Evolutionary conservation across 1,140 invertebrate genomes (phyloP).

Genomic region (Probaryconus sp.): DNA sequence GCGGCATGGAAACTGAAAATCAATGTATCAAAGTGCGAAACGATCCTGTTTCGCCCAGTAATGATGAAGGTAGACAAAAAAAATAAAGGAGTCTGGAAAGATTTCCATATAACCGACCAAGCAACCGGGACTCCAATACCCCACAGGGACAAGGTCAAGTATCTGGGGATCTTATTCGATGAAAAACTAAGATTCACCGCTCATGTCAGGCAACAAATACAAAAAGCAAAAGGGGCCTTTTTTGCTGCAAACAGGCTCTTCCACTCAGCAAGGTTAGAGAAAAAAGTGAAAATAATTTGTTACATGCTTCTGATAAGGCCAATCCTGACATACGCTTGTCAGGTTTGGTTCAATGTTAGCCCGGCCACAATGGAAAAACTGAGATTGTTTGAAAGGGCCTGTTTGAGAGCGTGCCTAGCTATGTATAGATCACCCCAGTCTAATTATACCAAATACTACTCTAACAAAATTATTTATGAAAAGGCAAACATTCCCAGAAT

Average conservation of each 20-base stretch:
- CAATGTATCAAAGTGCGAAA: conserved; percentile 43
- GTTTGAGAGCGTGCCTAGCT: conserved; percentile 19
- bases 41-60: conserved; percentile 32
- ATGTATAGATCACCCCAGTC: conserved; percentile 17
- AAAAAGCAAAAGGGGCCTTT: conserved; percentile 29
- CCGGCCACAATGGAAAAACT: conserved; percentile 30
- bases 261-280: conserved; percentile 4
- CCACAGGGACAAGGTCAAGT: conserved; percentile 17
- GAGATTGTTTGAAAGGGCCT: conserved; percentile 19
- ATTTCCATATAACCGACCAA: conserved; percentile 16
- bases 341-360: conserved; percentile 39
- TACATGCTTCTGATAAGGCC: conserved; percentile 29
- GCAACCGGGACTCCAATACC: conserved; percentile 3
- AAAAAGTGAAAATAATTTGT: conserved; percentile 22
- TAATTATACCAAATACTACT: conserved; percentile 13
- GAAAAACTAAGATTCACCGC: conserved; percentile 3
- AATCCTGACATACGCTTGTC: conserved; percentile 25
- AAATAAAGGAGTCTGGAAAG: conserved; percentile 16
- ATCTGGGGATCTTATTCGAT: conserved; percentile 13
- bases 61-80: conserved; percentile 1
- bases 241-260: conserved; percentile 5
- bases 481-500: conserved; percentile 38
- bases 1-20: conserved; percentile 34
- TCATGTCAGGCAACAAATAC: conserved; percentile 17
- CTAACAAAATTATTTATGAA: conserved; percentile 29